phyloP scores from a whole-genome alignment of 2,888 invertebrate genomes.

The Diloba caeruleocephala region DNA sequence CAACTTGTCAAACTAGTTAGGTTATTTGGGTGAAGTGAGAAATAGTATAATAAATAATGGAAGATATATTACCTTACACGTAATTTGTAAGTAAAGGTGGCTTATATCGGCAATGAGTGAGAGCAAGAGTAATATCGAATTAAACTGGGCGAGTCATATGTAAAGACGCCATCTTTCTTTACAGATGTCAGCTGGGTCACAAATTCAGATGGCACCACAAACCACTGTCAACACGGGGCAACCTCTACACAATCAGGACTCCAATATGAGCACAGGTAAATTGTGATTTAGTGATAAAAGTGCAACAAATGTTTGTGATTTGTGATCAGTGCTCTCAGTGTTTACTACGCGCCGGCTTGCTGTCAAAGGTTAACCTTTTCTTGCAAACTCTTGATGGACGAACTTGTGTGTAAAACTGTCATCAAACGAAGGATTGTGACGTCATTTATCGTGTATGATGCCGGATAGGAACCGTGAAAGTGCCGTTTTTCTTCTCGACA shows the following conservation, averaged over 20 bases:
- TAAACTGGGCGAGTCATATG: conserved; percentile 86
- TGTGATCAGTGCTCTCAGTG: conserved; percentile 82
- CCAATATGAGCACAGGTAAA: conserved; percentile 98
- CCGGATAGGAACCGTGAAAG: conserved; percentile 86
- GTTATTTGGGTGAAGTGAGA: conserved; percentile 79
- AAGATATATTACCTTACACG: conserved; percentile 62
- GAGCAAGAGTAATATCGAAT: conserved; percentile 65
- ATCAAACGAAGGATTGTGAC: conserved; percentile 82
- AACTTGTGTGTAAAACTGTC: conserved; percentile 76
- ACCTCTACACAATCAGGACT: conserved; percentile 98
- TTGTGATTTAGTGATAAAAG: conserved; percentile 82
- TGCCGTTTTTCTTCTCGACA: conserved; percentile 79
- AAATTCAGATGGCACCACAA: conserved; percentile 99
- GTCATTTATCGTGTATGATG: conserved; percentile 84
- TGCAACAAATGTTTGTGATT: conserved; percentile 77
- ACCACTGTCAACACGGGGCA: conserved; percentile 95
- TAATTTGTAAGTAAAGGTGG: conserved; percentile 73
- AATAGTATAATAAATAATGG: conserved; percentile 69
- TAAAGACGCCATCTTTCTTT: conserved; percentile 90
- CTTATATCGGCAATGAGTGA: conserved; percentile 56
- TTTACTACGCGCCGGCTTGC: conserved; percentile 74
- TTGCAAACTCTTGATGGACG: conserved; percentile 68
- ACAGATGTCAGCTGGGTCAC: conserved; percentile 98
- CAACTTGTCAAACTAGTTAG: conserved; percentile 89
- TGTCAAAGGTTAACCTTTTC: conserved; percentile 71